phyloP scores from a whole-genome alignment of 2,888 invertebrate genomes.

The Drosophila algonquin region DNA sequence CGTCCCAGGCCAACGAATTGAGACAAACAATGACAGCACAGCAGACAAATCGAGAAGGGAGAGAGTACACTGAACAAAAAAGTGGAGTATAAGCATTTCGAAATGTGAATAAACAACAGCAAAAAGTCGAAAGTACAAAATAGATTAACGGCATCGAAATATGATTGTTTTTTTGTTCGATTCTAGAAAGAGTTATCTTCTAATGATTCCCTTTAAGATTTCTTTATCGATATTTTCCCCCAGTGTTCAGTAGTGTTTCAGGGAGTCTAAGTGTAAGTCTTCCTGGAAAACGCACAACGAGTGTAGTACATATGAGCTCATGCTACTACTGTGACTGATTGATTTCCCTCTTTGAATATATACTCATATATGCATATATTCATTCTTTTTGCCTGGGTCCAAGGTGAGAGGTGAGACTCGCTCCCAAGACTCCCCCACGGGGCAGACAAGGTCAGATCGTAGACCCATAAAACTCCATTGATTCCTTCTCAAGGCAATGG shows the following conservation, averaged over 20 bases:
- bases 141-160: too few species aligned
- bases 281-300: slow-evolving; percentile 53
- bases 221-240: too few species aligned
- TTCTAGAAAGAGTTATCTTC: too few species aligned
- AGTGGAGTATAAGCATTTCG: too few species aligned
- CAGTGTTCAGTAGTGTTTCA: too few species aligned
- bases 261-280: slow-evolving; percentile 20
- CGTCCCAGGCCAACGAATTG: slow-evolving; percentile 64
- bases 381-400: slow-evolving; percentile 21
- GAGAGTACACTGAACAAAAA: background rate
- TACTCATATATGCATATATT: background rate
- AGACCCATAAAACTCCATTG: slow-evolving; percentile 54
- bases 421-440: slow-evolving; percentile 44
- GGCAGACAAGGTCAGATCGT: slow-evolving; percentile 30
- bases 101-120: too few species aligned
- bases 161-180: background rate
- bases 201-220: too few species aligned
- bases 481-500: slow-evolving; percentile 29
- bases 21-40: slow-evolving; percentile 75
- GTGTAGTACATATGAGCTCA: too few species aligned
- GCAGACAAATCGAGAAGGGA: slow-evolving; percentile 10
- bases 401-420: slow-evolving; percentile 45
- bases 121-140: background rate
- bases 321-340: slow-evolving; percentile 75
- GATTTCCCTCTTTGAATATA: slow-evolving; percentile 53